Conservation (phyloP, 2,797 vertebrate genomes). For the Myripristis murdjan region DNA sequence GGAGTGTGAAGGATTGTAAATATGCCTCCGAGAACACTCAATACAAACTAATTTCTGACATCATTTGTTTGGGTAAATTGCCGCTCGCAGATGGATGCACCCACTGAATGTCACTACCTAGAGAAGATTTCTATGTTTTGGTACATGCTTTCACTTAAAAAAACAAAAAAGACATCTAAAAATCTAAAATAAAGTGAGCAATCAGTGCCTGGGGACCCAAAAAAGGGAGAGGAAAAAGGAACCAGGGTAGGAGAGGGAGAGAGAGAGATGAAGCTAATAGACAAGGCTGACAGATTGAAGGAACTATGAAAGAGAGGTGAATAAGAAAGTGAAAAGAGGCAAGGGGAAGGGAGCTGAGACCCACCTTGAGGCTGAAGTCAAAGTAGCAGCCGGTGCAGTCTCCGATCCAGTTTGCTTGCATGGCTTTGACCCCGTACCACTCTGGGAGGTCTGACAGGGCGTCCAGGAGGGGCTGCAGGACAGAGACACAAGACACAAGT, state of each 20-base stretch:
- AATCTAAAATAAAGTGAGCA: conserved; percentile 43
- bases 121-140: conserved; percentile 39
- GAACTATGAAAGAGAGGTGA: conserved; percentile 47
- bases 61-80: conserved; percentile 62
- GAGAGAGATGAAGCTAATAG: conserved; percentile 13
- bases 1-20: conserved; percentile 32
- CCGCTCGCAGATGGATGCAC: conserved; percentile 30
- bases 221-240: conserved; percentile 39
- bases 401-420: conserved; percentile 99
- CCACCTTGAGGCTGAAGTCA: conserved; percentile 93
- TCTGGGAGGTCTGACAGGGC: conserved; percentile 92
- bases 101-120: conserved; percentile 35
- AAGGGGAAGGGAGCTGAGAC: conserved; percentile 15
- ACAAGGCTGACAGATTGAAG: conserved; percentile 35
- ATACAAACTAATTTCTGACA: conserved; percentile 40
- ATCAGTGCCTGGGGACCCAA: conserved; percentile 34
- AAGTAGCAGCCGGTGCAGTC: conserved; percentile 94
- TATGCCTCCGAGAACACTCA: conserved; percentile 37
- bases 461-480: conserved; percentile 90
- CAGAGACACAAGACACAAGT: conserved; percentile 1
- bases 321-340: conserved; percentile 21
- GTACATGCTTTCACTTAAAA: conserved; percentile 34
- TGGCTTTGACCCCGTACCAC: conserved; percentile 97
- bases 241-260: conserved; percentile 6
- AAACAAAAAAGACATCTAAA: conserved; percentile 27